Evolutionary conservation across 2,888 invertebrate genomes (phyloP).

Genomic region (Hypercompe scribonia): DNA sequence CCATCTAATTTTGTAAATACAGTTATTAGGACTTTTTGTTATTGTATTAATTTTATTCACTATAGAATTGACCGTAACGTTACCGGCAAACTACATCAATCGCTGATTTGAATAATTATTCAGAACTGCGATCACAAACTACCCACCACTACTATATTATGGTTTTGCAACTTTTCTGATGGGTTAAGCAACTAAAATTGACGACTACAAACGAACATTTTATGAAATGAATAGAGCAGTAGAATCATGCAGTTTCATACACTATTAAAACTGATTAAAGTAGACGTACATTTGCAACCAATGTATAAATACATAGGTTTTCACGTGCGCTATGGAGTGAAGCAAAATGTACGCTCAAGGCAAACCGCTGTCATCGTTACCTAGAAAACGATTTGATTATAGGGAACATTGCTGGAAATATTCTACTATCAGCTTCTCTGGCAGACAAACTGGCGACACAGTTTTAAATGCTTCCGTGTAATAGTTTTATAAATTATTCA

Average conservation of each 20-base stretch:
- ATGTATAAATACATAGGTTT: constrained; percentile 65
- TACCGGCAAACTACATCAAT: background rate
- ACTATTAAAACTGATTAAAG: constrained; percentile 59
- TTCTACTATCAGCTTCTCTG: constrained; percentile 31
- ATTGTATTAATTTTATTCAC: background rate
- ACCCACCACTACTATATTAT: constrained; percentile 10
- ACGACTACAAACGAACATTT: constrained; percentile 31
- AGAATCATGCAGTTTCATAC: constrained; percentile 29
- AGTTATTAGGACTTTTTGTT: background rate
- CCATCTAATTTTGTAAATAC: background rate
- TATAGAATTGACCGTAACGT: background rate
- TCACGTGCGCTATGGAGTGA: constrained; percentile 66
- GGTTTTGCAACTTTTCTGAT: constrained; percentile 24
- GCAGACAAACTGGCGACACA: constrained; percentile 49
- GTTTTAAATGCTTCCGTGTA: constrained; percentile 37
- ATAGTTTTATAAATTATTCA: constrained; percentile 42
- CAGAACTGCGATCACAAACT: constrained; percentile 20
- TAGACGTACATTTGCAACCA: constrained; percentile 68
- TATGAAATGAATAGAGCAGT: constrained; percentile 42
- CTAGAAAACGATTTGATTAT: constrained; percentile 57
- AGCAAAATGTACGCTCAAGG: constrained; percentile 76
- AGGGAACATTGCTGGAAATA: constrained; percentile 27
- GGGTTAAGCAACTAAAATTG: constrained; percentile 35
- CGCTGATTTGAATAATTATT: constrained; percentile 11
- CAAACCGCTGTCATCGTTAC: constrained; percentile 70